Evolutionary conservation across 1,140 invertebrate species (phyloP).

Genomic region (Drosophila ohnishii): DNA sequence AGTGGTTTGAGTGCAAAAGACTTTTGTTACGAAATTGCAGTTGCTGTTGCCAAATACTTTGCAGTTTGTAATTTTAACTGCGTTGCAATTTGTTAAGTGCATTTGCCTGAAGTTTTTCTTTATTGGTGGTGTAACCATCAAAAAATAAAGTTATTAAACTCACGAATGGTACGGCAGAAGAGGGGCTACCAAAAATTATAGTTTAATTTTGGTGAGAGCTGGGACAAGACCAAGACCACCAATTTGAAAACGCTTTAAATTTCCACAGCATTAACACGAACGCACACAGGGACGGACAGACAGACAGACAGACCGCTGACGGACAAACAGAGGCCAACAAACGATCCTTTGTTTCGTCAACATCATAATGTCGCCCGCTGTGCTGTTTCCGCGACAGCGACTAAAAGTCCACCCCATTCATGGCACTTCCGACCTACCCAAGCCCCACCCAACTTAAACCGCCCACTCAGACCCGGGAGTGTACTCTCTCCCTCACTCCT

Average conservation of each 20-base stretch:
- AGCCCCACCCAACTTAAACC: neutral
- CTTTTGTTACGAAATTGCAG: conserved; percentile 68
- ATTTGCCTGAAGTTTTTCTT: conserved; percentile 24
- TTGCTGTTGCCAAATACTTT: conserved; percentile 66
- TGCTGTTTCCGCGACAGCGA: conserved; percentile 40
- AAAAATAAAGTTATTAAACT: conserved; percentile 74
- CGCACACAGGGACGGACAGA: conserved; percentile 13
- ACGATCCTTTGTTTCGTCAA: conserved; percentile 48
- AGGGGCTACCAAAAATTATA: neutral
- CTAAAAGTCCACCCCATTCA: conserved; percentile 16
- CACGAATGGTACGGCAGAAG: conserved; percentile 32
- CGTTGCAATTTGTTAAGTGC: conserved; percentile 76
- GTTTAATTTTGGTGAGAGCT: too few relatives aligned
- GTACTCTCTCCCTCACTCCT: conserved; percentile 12
- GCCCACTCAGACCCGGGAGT: conserved; percentile 18
- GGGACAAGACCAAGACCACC: neutral
- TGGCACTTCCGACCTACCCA: conserved; percentile 6
- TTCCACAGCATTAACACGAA: conserved; percentile 19
- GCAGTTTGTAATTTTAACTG: conserved; percentile 78
- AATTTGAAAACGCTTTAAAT: conserved; percentile 28
- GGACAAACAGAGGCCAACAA: conserved; percentile 38
- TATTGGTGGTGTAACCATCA: conserved; percentile 18
- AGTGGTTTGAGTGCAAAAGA: conserved; percentile 41
- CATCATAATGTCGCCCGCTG: conserved; percentile 48
- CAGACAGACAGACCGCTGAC: conserved; percentile 21